Percentiles rank a stretch among this genome's conserved stretches.
These are phyloP conservation scores for Caenorhabditis latens DNA, from an alignment of 1,140 invertebrate species.

Conservation along the genomic window DNA sequence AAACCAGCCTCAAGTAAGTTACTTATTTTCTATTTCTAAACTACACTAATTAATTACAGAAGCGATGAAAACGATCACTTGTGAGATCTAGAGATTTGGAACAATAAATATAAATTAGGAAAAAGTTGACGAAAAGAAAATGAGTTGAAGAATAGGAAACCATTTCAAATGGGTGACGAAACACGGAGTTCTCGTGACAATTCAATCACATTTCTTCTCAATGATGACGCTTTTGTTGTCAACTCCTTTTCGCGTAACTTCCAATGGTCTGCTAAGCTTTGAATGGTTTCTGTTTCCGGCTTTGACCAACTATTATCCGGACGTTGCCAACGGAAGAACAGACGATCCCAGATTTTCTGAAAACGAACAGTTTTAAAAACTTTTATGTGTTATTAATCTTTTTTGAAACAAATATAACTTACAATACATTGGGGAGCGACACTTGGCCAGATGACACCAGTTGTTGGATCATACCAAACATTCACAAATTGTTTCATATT, in stretches of 20 bases:
- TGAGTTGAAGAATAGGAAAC: not conserved
- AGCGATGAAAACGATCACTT: too few species aligned
- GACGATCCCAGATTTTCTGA: constrained; percentile 82
- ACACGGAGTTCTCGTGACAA: constrained; percentile 17
- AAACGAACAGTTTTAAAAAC: constrained; percentile 15
- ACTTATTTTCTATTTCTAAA: too few species aligned
- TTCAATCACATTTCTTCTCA: constrained; percentile 17
- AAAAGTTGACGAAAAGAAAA: not conserved
- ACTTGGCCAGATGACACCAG: constrained; percentile 93
- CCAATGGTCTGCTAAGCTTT: constrained; percentile 80
- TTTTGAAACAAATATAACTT: constrained; percentile 71
- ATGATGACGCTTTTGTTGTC: constrained; percentile 79
- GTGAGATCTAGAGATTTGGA: too few species aligned
- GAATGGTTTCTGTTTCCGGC: constrained; percentile 79
- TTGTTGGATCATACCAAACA: constrained; percentile 94
- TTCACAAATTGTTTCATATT: constrained; percentile 88
- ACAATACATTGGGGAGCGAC: constrained; percentile 95
- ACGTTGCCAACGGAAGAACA: constrained; percentile 82
- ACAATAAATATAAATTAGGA: not conserved
- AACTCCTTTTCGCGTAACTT: constrained; percentile 82
- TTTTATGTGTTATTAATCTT: too few species aligned
- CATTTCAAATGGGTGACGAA: not conserved
- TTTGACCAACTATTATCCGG: constrained; percentile 79
- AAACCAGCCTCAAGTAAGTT: too few species aligned
- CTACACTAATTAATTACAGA: too few species aligned